These are phyloP conservation scores for Sakesphorus luctuosus DNA, from an alignment of 2,113 vertebrate genomes.

Conservation along the genomic window DNA sequence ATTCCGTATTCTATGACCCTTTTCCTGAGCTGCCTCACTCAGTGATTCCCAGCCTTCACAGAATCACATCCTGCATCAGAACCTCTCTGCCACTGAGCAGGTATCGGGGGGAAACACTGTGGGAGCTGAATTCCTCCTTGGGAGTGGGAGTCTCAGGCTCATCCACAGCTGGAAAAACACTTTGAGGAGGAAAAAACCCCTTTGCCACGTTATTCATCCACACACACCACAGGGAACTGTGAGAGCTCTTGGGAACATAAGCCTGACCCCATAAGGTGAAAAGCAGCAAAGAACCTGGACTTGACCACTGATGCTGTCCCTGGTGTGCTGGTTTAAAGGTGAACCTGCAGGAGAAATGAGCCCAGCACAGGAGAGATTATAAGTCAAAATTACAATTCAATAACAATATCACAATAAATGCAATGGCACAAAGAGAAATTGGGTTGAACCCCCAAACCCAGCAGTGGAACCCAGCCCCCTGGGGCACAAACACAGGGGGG, in stretches of 20 bases:
- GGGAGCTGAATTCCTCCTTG: neutral
- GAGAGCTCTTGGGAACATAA: neutral
- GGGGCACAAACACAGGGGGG: too few relatives aligned
- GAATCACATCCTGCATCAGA: neutral
- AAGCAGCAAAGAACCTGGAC: neutral
- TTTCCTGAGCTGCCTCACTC: neutral
- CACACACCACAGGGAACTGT: neutral
- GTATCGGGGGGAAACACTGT: neutral
- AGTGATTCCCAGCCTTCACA: neutral
- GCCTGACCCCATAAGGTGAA: neutral
- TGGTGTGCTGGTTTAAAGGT: neutral
- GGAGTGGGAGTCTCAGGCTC: neutral
- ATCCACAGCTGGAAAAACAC: neutral
- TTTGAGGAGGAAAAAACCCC: neutral
- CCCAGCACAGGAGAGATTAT: too few relatives aligned
- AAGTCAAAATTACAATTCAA: too few relatives aligned
- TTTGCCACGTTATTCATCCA: neutral
- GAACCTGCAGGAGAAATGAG: too few relatives aligned
- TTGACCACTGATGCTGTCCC: neutral
- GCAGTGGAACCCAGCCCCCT: too few relatives aligned
- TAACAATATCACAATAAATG: too few relatives aligned
- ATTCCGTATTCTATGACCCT: neutral
- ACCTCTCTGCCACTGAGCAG: neutral
- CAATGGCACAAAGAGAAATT: too few relatives aligned
- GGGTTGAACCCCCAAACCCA: too few relatives aligned